These are phyloP conservation scores for Hiodon alosoides DNA, from an alignment of 2,113 vertebrate species.

Conservation along the genomic window DNA sequence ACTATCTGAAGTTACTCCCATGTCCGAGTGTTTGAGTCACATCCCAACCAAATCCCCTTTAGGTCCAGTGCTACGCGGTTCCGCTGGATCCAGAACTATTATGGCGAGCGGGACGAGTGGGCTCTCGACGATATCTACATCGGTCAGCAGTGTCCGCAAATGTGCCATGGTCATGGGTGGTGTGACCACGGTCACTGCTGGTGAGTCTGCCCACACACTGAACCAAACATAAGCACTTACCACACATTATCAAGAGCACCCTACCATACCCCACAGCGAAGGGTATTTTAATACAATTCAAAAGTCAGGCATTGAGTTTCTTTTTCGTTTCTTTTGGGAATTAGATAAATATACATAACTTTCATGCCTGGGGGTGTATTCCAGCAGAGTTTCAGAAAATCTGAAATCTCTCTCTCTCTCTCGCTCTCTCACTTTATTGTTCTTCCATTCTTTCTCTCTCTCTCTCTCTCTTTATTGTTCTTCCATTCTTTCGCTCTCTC, in stretches of 20 bases:
- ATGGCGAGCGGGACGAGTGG: conserved; percentile 89
- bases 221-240: neutral
- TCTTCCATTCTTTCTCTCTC: too few relatives aligned
- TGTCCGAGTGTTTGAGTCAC: neutral
- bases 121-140: conserved; percentile 96
- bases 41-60: neutral
- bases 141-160: conserved; percentile 87
- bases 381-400: too few relatives aligned
- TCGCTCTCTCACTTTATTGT: too few relatives aligned
- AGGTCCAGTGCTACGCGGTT: conserved; percentile 96
- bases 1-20: too few relatives aligned
- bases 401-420: too few relatives aligned
- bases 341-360: too few relatives aligned
- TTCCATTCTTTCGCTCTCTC: too few relatives aligned
- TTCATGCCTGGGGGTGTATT: too few relatives aligned
- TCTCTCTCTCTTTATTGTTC: too few relatives aligned
- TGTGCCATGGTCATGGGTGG: conserved; percentile 91
- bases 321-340: too few relatives aligned
- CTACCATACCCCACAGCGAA: neutral
- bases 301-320: too few relatives aligned
- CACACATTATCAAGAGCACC: neutral
- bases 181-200: conserved; percentile 90
- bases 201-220: conserved; percentile 47
- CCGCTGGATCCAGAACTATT: conserved; percentile 96
- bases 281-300: too few relatives aligned